Percentiles rank a stretch among this genome's conserved stretches.
Evolutionary conservation across 2,113 vertebrate species (phyloP).

Genomic region (Callaeas wilsoni): DNA sequence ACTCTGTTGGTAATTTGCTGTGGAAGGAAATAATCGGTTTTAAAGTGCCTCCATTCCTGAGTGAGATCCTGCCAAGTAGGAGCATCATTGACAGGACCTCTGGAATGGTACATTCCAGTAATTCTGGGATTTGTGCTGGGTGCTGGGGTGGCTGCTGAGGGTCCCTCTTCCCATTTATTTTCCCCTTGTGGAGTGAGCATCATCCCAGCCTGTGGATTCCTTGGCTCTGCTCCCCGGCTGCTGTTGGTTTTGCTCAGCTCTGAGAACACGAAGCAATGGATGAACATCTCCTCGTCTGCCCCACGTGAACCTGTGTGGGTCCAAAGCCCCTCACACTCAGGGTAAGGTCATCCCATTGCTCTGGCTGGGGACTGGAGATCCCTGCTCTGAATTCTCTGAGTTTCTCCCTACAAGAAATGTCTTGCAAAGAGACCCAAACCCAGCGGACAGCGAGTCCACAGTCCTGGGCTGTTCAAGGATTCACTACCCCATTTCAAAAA

Average conservation of each 20-base stretch:
- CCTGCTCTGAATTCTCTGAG: background rate
- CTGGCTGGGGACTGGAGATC: background rate
- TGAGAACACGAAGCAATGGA: background rate
- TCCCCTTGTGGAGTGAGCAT: background rate
- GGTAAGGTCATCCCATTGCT: background rate
- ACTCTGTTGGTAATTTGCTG: slow-evolving; percentile 26
- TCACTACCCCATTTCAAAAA: background rate
- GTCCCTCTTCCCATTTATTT: background rate
- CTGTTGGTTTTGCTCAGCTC: background rate
- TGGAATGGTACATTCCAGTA: background rate
- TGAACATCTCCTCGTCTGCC: background rate
- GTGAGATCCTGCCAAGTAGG: background rate
- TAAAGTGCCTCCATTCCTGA: background rate
- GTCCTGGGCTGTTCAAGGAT: background rate
- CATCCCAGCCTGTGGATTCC: background rate
- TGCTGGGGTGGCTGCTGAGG: background rate
- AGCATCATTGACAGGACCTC: background rate
- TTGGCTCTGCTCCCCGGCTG: background rate
- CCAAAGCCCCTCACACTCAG: background rate
- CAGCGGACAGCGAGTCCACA: background rate
- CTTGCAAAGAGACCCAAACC: background rate
- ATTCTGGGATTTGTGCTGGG: background rate
- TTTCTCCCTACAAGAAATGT: background rate
- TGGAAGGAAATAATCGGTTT: background rate
- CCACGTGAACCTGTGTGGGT: background rate